Evolutionary conservation across 1,140 invertebrate species (phyloP).

Genomic region (Eueides isabella): DNA sequence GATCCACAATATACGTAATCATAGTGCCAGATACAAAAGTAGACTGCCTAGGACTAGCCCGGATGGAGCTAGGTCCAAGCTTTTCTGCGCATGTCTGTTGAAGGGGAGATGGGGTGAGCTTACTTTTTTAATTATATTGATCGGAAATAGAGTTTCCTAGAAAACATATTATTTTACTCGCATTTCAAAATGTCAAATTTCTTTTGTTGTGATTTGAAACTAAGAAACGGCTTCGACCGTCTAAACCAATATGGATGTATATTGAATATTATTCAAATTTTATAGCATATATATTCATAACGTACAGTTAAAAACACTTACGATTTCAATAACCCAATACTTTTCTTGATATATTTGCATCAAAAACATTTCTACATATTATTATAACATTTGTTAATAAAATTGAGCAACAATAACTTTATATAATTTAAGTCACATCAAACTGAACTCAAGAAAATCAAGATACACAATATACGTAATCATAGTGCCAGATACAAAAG

Average conservation of each 20-base stretch:
- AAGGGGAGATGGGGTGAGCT: too few species aligned
- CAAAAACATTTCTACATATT: slow-evolving; percentile 1
- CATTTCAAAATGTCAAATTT: too few species aligned
- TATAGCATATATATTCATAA: too few species aligned
- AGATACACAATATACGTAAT: background rate
- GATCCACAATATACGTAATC: background rate
- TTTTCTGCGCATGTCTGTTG: slow-evolving; percentile 2
- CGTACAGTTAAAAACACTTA: background rate
- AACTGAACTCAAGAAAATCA: too few species aligned
- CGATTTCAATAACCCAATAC: background rate
- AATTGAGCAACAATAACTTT: background rate
- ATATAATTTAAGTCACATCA: too few species aligned
- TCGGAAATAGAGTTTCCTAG: too few species aligned
- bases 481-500: background rate
- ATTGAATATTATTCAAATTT: too few species aligned
- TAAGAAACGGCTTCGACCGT: too few species aligned
- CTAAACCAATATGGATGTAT: too few species aligned
- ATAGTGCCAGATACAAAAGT: background rate
- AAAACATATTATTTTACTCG: too few species aligned
- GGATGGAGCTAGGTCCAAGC: slow-evolving; percentile 13
- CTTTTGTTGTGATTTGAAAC: too few species aligned
- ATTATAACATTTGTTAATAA: background rate
- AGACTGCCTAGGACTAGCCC: slow-evolving; percentile 16
- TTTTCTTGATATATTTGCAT: background rate
- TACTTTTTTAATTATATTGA: too few species aligned